Evolutionary conservation across 2,888 invertebrate species (phyloP), one percentile per base, ranked within the genome.

Genomic region (Zaprionus bogoriensis): DNA sequence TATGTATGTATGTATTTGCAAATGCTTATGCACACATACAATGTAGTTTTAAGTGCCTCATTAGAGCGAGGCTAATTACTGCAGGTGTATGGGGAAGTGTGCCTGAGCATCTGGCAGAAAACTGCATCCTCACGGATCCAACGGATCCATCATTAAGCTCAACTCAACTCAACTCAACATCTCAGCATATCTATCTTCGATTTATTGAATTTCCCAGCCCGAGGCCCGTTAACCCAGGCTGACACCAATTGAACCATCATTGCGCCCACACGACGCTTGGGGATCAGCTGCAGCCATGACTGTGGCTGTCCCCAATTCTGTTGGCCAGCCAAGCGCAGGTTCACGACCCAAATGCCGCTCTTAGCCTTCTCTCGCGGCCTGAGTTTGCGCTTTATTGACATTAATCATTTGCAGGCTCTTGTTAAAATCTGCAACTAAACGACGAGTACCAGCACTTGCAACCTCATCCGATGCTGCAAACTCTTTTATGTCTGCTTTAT

Each of bases 341-440:
- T 85, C 85, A 71, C 65, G 82, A 85, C 82, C 85, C 70, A 82
- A 77, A 82, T 74, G 62, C 28, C 58, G 19, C 51, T 38, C 12
- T 36, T 57, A 55, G 65, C 66, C 67, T 61, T 51, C 58, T 65
- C 64, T 61, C 54, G 58, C 54, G 48, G 69, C 68, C 60, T 63
- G 67, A 68, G 64, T 55, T 71, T 66, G 67, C 63, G 61, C 63
- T 79, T 74, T 83, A 83, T 83, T 83, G 85, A 82, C 82, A 85
- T 83, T 83, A 83, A 83, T 85, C 82, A 83, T 85, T 83, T 53
- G 75, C 85, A 77, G 71, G 44, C 55, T 71, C 85, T 77, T 82
- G 77, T 67, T 73, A 79, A 75, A 85, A 77, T 75, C 77, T 82
- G 75, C 82, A 79, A 84, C 71, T 77, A 79, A 64, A 45, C 60